These are phyloP conservation scores for Strigops habroptila DNA, from an alignment of 2,113 vertebrate genomes.

Conservation along the genomic window DNA sequence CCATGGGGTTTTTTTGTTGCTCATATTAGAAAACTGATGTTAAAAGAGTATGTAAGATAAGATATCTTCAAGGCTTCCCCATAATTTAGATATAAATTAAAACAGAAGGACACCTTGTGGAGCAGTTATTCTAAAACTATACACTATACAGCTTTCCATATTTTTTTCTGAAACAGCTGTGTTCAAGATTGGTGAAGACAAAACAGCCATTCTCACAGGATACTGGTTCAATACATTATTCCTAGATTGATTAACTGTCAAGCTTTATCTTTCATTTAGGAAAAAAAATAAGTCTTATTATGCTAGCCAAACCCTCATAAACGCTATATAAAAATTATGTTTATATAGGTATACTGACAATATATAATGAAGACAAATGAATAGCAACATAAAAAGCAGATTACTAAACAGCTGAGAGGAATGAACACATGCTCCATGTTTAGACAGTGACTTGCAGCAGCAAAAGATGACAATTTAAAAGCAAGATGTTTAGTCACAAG, in stretches of 20 bases:
- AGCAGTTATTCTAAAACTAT: neutral
- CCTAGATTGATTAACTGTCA: slow-evolving; percentile 16
- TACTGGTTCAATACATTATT: neutral
- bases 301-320: slow-evolving; percentile 8
- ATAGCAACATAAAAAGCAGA: neutral
- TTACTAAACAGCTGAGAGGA: neutral
- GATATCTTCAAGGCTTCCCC: neutral
- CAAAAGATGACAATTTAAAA: neutral
- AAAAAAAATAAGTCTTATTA: neutral
- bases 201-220: neutral
- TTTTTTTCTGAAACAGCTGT: neutral
- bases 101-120: neutral
- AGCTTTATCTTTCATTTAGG: neutral
- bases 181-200: neutral
- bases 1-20: neutral
- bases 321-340: neutral
- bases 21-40: neutral
- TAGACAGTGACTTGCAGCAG: neutral
- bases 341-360: neutral
- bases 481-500: neutral
- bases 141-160: neutral
- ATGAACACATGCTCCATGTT: neutral
- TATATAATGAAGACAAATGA: neutral
- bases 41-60: neutral
- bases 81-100: neutral